Base-by-base conservation (phyloP, 2,113 vertebrate species). In the Cyprinodon brontotheroides region DNA sequence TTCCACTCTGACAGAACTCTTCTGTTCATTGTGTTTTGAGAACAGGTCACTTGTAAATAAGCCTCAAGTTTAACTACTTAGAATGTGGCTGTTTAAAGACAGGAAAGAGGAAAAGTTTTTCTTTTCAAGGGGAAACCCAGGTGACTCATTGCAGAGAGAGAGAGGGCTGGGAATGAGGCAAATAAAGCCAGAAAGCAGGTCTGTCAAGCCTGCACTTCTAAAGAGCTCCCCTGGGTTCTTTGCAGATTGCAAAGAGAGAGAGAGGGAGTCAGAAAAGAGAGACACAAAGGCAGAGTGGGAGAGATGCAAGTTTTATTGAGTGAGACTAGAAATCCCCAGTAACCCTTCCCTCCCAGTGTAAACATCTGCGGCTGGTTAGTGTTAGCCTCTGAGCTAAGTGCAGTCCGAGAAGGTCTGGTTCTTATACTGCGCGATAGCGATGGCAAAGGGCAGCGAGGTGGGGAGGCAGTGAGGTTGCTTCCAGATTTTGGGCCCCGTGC, bases 341-440 rank as follows among this genome's bases (percentile, higher is more conserved):
- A n/a, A n/a, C 80, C 93, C 92, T 89, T 94, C 79, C 84, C 81
- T 76, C 87, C 86, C 88, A 86, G 47, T 86, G 87, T 89, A 92
- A 92, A 95, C 92, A 94, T 95, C 91, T 94, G 89, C 78, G 93
- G 84, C 86, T 95, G 93, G 90, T 94, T 96, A 94, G 93, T 95
- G 91, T 95, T 95, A 95, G 94, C 93, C 94, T 92, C 87, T 89
- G 92, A 93, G 94, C 91, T 89, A 87, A 92, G 86, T 90, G 87
- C 90, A 89, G 91, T 89, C 86, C 78, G 83, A 89, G 87, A 89
- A 82, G 89, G 88, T 92, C 90, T 93, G 90, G 89, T 91, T 92
- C 92, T 92, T 88, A 90, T 92, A 91, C 76, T 59, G 74, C n/a
- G 73, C 80, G 93, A 94, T 94, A 93, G 92, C 85, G 72, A 74